These are phyloP conservation scores for Pogonomyrmex barbatus DNA, from an alignment of 1,140 invertebrate genomes.

Conservation along the genomic window DNA sequence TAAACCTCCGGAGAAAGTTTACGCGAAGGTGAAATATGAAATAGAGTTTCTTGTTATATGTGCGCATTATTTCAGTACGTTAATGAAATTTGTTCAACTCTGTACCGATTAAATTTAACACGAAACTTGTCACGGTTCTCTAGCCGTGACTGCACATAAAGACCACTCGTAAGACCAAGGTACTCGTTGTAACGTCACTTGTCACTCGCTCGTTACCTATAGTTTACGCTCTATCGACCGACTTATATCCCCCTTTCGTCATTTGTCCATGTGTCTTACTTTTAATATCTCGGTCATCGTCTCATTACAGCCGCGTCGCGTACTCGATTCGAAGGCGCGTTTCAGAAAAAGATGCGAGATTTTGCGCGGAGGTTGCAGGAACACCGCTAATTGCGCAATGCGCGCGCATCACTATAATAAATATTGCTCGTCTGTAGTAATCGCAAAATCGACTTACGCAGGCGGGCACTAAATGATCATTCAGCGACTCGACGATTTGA, in stretches of 20 bases:
- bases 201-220: slow-evolving; percentile 28
- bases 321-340: background rate
- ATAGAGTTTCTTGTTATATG: background rate
- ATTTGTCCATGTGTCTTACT: slow-evolving; percentile 50
- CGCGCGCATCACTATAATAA: too few relatives aligned
- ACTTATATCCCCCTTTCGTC: slow-evolving; percentile 47
- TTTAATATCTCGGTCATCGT: slow-evolving; percentile 57
- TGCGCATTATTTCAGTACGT: background rate
- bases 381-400: background rate
- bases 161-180: background rate
- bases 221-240: slow-evolving; percentile 53
- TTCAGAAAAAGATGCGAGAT: too few relatives aligned
- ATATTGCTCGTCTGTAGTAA: background rate
- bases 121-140: background rate
- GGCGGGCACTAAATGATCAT: background rate
- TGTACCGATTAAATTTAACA: slow-evolving; percentile 21
- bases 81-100: background rate
- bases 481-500: background rate
- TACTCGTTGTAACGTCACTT: slow-evolving; percentile 18
- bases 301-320: background rate
- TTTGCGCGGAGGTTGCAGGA: background rate
- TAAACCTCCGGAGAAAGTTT: background rate
- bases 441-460: background rate
- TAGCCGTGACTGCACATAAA: background rate
- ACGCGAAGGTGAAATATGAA: background rate